These are phyloP conservation scores for Lucifuga dentata DNA, from an alignment of 2,113 vertebrate genomes.

Conservation along the genomic window DNA sequence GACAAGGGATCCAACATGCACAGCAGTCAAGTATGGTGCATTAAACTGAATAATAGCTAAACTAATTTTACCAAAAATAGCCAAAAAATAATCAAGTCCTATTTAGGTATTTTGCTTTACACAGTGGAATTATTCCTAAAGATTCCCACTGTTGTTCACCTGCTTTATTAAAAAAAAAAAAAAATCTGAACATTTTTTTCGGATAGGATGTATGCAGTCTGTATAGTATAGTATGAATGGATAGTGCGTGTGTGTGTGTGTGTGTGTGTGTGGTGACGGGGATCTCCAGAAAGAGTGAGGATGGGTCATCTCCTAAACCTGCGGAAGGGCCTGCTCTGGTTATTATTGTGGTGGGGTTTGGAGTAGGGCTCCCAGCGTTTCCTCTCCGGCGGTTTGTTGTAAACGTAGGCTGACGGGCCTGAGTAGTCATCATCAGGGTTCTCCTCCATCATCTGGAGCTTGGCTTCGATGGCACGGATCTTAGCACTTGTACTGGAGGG, in stretches of 20 bases:
- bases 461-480: conserved; percentile 98
- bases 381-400: conserved; percentile 95
- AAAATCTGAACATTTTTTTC: conserved; percentile 13
- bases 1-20: conserved; percentile 16
- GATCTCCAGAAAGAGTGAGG: conserved; percentile 41
- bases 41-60: too few relatives aligned
- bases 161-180: conserved; percentile 29
- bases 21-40: conserved; percentile 10
- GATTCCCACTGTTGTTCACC: neutral
- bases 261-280: conserved; percentile 13
- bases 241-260: conserved; percentile 50
- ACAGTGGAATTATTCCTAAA: too few relatives aligned
- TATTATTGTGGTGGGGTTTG: conserved; percentile 72
- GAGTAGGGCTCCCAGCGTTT: conserved; percentile 94
- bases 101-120: too few relatives aligned
- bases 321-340: conserved; percentile 82
- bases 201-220: conserved; percentile 32
- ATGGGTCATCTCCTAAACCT: conserved; percentile 84
- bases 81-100: too few relatives aligned
- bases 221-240: conserved; percentile 17
- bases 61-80: too few relatives aligned
- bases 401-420: conserved; percentile 90
- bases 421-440: conserved; percentile 92
- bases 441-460: conserved; percentile 99
- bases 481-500: conserved; percentile 91